Evolutionary conservation across 2,797 vertebrate genomes (phyloP), one percentile per base, ranked within the genome.

Genomic region (Neosilurus hyrtlii): DNA sequence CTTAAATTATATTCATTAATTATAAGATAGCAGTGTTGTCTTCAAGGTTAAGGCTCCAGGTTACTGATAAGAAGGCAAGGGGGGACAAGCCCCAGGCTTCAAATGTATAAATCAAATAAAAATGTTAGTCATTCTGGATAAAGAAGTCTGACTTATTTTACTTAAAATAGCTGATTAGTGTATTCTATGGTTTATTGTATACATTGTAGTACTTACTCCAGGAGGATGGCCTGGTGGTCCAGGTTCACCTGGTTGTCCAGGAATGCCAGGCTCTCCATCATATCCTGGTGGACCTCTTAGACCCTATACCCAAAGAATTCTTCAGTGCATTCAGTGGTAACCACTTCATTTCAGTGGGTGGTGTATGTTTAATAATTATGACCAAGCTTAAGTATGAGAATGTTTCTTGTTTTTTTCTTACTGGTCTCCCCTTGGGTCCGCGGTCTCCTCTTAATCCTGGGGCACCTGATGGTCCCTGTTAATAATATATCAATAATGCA

Each of bases 221-320:
- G 95, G 93, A 51, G 95, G 95, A 74, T 95, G 96, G 71, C 98
- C 97, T 54, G 97, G 94, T 87, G 97, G 97, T 62, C 98, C 98
- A 3, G 97, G 91, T 57, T 97, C 94, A 91, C 98, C 98, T 6
- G 98, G 97, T 24, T 96, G 94, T 83, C 98, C 97, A 84, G 98
- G 98, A 83, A 99, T 87, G 83, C 98, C 98, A 35, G 98, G 98
- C 86, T 99, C 97, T 87, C 98, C 98, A 90, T 99, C 98, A 57
- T 94, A 94, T 84, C 98, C 98, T 20, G 95, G 86, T 85, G 94
- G 52, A 83, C 98, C 98, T 90, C 95, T 94, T 82, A 92, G 88
- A 93, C 98, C 98, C 97, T 99, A 78, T 8, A 84, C 79, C 52
- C 73, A 12, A 54, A 37, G 16, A 49, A 57, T 70, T 9, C 6